Conservation (phyloP, 2,797 vertebrate genomes). For the Antennarius maculatus region DNA sequence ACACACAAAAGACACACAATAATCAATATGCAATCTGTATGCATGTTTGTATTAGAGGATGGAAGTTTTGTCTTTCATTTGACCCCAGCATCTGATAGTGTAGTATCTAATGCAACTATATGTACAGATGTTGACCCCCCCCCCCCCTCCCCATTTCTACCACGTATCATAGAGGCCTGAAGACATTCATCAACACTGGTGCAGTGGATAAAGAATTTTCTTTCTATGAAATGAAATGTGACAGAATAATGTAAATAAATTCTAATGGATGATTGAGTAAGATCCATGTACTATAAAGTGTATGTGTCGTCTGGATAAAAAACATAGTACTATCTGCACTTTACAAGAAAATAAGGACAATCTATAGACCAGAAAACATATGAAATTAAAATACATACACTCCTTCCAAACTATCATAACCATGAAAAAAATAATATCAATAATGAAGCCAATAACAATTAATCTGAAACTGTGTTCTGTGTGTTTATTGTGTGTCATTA, state of each 20-base stretch:
- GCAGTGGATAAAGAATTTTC: slow-evolving; percentile 75
- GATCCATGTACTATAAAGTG: slow-evolving; percentile 73
- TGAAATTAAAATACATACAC: slow-evolving; percentile 73
- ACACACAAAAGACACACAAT: slow-evolving; percentile 34
- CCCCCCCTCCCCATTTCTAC: slow-evolving; percentile 3
- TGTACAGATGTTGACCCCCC: slow-evolving; percentile 58
- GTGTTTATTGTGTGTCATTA: slow-evolving; percentile 69
- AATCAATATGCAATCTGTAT: slow-evolving; percentile 77
- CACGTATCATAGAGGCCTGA: slow-evolving; percentile 70
- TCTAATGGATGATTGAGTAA: slow-evolving; percentile 61
- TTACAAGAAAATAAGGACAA: slow-evolving; percentile 82
- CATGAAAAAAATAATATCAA: slow-evolving; percentile 76
- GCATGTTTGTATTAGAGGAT: slow-evolving; percentile 65
- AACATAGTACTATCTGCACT: slow-evolving; percentile 82
- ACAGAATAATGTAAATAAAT: slow-evolving; percentile 74
- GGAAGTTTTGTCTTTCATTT: slow-evolving; percentile 32
- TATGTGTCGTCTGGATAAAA: slow-evolving; percentile 76
- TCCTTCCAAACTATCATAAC: slow-evolving; percentile 78
- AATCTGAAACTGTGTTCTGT: slow-evolving; percentile 67
- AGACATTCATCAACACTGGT: slow-evolving; percentile 67
- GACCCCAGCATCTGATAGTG: slow-evolving; percentile 59
- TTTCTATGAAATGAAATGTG: slow-evolving; percentile 81
- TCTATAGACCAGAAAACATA: slow-evolving; percentile 71
- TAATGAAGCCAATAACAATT: slow-evolving; percentile 81
- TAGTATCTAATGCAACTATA: slow-evolving; percentile 62